Evolutionary conservation across 2,113 vertebrate species (phyloP).

Genomic region (Leptodactylus fuscus): DNA sequence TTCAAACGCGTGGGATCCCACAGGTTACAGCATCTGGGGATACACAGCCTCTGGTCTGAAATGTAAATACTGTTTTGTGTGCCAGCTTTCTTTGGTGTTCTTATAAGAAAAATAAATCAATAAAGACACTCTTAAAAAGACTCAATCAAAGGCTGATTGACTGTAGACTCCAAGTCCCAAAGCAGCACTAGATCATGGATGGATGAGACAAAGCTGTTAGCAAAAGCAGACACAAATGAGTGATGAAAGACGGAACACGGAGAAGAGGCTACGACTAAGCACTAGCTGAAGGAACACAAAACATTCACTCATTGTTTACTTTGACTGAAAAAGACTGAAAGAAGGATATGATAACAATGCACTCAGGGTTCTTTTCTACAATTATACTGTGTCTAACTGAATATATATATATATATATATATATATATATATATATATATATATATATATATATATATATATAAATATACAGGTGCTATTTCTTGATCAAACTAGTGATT

Average conservation of each 20-base stretch:
- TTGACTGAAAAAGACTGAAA: too few species aligned
- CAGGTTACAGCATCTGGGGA: neutral
- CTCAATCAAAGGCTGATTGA: conserved; percentile 44
- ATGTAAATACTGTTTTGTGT: conserved; percentile 26
- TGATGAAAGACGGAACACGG: conserved; percentile 20
- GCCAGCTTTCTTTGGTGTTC: neutral
- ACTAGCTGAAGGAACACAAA: conserved; percentile 16
- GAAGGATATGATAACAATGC: neutral
- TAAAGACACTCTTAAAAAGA: conserved; percentile 41
- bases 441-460: too few species aligned
- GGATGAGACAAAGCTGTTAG: conserved; percentile 33
- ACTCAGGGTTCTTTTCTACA: neutral
- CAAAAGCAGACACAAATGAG: conserved; percentile 35
- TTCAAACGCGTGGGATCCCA: neutral
- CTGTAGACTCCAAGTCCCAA: conserved; percentile 27
- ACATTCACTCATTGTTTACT: neutral
- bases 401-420: too few species aligned
- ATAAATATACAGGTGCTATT: too few species aligned
- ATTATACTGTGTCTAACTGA: neutral
- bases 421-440: too few species aligned
- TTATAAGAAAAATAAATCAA: conserved; percentile 27
- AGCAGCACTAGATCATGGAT: conserved; percentile 44
- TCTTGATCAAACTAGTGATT: too few species aligned
- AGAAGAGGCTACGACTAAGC: neutral
- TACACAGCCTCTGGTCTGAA: neutral